phyloP scores from a whole-genome alignment of 2,888 invertebrate species.

The Erpobdella octoculata region DNA sequence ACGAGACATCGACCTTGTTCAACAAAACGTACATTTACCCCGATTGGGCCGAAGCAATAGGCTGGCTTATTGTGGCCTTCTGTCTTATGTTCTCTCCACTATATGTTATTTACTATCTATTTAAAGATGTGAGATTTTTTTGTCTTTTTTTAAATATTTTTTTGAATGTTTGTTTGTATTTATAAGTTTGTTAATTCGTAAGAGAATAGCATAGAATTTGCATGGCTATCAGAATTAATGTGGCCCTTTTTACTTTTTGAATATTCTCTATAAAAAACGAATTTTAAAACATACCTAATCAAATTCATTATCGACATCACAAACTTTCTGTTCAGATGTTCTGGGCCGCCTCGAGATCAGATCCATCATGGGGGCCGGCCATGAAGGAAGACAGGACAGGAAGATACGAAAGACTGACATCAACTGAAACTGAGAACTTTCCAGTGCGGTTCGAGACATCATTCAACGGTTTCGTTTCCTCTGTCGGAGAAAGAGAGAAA shows the following conservation, averaged over 20 bases:
- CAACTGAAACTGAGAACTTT: neutral
- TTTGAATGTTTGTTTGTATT: neutral
- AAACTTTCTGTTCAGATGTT: slow-evolving; percentile 42
- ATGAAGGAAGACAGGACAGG: slow-evolving; percentile 20
- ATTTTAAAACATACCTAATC: too few species aligned
- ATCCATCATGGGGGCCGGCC: slow-evolving; percentile 48
- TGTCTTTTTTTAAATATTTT: neutral
- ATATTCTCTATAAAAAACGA: too few species aligned
- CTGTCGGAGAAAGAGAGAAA: too few species aligned
- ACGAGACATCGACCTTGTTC: slow-evolving; percentile 38
- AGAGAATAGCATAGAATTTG: neutral
- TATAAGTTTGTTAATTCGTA: neutral
- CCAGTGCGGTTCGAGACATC: too few species aligned
- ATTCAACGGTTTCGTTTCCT: too few species aligned
- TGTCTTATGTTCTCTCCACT: slow-evolving; percentile 33
- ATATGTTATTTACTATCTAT: slow-evolving; percentile 40
- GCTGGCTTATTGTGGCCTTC: slow-evolving; percentile 34
- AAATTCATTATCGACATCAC: too few species aligned
- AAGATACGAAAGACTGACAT: neutral
- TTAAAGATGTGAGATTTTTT: slow-evolving; percentile 33
- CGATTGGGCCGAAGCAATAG: slow-evolving; percentile 31
- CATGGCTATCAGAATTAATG: too few species aligned
- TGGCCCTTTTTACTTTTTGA: too few species aligned
- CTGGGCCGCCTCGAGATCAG: slow-evolving; percentile 41
- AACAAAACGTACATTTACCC: slow-evolving; percentile 37